These are phyloP conservation scores for Rhodinocichla rosea DNA, from an alignment of 2,113 vertebrate genomes.

Conservation along the genomic window DNA sequence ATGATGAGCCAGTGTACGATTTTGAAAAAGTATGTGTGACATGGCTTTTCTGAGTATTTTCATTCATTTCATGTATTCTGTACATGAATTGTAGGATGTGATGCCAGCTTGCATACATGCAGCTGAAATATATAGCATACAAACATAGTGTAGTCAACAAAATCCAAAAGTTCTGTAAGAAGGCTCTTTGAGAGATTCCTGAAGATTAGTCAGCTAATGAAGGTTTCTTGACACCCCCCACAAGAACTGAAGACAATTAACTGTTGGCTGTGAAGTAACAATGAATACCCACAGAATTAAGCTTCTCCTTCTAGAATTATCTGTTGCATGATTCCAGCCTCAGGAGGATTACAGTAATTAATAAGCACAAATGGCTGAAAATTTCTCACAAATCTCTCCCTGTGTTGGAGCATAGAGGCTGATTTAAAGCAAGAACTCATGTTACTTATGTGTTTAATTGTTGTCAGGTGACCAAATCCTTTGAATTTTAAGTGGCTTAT, in stretches of 20 bases:
- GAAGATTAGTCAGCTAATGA: background rate
- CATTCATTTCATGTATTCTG: background rate
- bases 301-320: background rate
- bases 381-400: background rate
- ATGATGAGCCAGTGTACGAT: accelerated
- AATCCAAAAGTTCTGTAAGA: background rate
- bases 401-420: background rate
- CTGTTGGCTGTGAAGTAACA: background rate
- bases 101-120: background rate
- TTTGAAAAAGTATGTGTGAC: background rate
- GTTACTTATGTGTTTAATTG: background rate
- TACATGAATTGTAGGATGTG: background rate
- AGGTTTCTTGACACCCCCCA: background rate
- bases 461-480: background rate
- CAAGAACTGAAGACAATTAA: background rate
- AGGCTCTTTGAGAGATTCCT: background rate
- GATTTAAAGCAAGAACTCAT: background rate
- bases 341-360: background rate
- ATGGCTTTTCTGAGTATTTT: background rate
- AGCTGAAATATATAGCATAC: background rate
- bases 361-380: background rate
- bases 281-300: background rate
- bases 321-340: background rate
- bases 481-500: background rate
- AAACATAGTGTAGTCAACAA: accelerated